Conservation (phyloP, 92 coral and sea anemone genomes). For the Epizoanthus scotinus region DNA sequence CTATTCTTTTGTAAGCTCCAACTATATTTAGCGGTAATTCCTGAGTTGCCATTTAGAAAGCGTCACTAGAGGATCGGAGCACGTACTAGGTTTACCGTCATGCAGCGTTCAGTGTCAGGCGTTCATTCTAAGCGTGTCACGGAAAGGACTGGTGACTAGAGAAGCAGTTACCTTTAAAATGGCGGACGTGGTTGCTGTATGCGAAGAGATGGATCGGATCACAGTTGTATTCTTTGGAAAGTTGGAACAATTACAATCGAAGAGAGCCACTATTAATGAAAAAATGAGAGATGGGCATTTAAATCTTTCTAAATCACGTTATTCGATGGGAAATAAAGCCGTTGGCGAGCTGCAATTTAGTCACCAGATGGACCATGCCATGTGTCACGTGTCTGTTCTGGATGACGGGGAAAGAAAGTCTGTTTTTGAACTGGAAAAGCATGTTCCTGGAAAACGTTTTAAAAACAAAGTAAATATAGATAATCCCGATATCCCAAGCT, state of each 20-base stretch:
- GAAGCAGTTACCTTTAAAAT: conserved; percentile 45
- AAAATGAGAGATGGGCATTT: conserved; percentile 88
- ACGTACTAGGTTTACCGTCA: no score
- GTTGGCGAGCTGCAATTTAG: conserved; percentile 88
- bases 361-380: conserved; percentile 74
- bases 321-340: conserved; percentile 96
- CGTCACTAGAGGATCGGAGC: no score
- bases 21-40: conserved; percentile 17
- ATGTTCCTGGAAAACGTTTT: conserved; percentile 34
- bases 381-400: conserved; percentile 39
- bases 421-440: conserved; percentile 50
- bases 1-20: conserved; percentile 51
- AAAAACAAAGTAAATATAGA: conserved; percentile 29
- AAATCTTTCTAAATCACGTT: conserved; percentile 88
- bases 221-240: conserved; percentile 80
- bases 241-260: conserved; percentile 64
- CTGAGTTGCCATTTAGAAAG: not conserved
- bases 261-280: conserved; percentile 59
- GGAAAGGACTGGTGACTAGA: conserved; percentile 26
- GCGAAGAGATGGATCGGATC: conserved; percentile 66
- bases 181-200: conserved; percentile 62
- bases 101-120: no score
- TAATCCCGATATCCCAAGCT: not conserved
- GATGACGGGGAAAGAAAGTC: conserved; percentile 5
- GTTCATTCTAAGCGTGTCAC: no score